Conservation (phyloP, 2,113 vertebrate genomes). For the Heterochromis multidens region DNA sequence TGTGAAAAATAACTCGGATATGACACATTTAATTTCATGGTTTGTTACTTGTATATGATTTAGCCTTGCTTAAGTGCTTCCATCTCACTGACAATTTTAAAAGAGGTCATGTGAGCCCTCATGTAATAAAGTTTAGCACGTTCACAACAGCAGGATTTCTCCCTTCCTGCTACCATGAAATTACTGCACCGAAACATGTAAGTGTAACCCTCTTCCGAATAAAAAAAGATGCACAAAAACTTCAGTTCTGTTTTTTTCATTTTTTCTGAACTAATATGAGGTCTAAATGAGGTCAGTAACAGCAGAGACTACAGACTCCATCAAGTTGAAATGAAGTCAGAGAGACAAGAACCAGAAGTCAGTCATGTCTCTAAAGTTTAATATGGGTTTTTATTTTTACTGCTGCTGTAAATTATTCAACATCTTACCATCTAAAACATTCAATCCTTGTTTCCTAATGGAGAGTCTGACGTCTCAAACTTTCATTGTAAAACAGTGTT, state of each 20-base stretch:
- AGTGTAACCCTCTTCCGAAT: neutral
- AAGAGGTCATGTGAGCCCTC: neutral
- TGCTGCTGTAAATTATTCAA: conserved; percentile 17
- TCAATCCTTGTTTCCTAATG: neutral
- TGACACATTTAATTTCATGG: neutral
- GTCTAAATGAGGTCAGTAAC: neutral
- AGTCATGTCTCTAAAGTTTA: neutral
- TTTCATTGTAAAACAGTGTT: neutral
- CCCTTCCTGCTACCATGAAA: neutral
- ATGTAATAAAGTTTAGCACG: neutral
- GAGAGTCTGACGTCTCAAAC: neutral
- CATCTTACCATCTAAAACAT: rapidly evolving
- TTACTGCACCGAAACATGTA: neutral
- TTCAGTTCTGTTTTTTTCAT: rapidly evolving
- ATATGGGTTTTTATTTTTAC: neutral
- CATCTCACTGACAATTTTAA: neutral
- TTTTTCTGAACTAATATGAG: neutral
- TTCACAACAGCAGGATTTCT: neutral
- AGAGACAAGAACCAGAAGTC: neutral
- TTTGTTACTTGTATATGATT: neutral
- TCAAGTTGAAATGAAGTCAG: neutral
- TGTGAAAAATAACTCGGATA: neutral
- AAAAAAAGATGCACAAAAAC: rapidly evolving
- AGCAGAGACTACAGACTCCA: neutral
- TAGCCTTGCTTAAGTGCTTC: neutral